Conservation (phyloP, 1,140 invertebrate species). For the Adelges cooleyi region DNA sequence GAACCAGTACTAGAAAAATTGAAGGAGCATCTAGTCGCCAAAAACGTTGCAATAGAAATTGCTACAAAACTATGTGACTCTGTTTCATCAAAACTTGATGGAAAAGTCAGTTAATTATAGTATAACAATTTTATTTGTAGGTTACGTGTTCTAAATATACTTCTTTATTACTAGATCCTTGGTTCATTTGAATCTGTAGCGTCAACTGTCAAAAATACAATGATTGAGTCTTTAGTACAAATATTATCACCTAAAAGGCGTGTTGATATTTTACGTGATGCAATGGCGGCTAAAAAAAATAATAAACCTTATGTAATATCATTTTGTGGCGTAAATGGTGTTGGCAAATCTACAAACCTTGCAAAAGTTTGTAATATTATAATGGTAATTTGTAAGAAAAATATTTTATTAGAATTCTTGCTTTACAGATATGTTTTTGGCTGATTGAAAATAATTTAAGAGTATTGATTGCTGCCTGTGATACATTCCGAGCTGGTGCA, state of each 20-base stretch:
- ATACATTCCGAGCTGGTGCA: slow-evolving; percentile 97
- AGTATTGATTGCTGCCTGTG: slow-evolving; percentile 96
- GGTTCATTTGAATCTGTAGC: slow-evolving; percentile 89
- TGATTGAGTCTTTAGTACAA: slow-evolving; percentile 74
- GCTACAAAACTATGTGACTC: slow-evolving; percentile 89
- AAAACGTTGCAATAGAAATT: slow-evolving; percentile 97
- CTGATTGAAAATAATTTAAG: slow-evolving; percentile 93
- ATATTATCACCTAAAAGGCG: slow-evolving; percentile 88
- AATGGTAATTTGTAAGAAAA: background rate
- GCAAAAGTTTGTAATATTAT: slow-evolving; percentile 58
- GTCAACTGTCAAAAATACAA: slow-evolving; percentile 64
- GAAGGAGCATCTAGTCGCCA: slow-evolving; percentile 89
- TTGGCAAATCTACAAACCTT: slow-evolving; percentile 98
- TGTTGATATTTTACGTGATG: slow-evolving; percentile 94
- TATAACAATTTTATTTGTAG: too few species aligned
- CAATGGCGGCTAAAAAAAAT: slow-evolving; percentile 72
- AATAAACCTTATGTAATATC: slow-evolving; percentile 86
- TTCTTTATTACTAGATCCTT: slow-evolving; percentile 42
- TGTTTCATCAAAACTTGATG: slow-evolving; percentile 82
- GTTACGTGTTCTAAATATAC: too few species aligned
- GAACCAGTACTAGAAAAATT: slow-evolving; percentile 84
- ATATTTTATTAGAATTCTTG: background rate
- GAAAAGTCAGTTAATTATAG: slow-evolving; percentile 49
- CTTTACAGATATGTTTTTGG: slow-evolving; percentile 87
- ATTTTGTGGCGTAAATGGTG: slow-evolving; percentile 99